Evolutionary conservation across 2,113 vertebrate genomes (phyloP).

Genomic region (Clupea harengus): DNA sequence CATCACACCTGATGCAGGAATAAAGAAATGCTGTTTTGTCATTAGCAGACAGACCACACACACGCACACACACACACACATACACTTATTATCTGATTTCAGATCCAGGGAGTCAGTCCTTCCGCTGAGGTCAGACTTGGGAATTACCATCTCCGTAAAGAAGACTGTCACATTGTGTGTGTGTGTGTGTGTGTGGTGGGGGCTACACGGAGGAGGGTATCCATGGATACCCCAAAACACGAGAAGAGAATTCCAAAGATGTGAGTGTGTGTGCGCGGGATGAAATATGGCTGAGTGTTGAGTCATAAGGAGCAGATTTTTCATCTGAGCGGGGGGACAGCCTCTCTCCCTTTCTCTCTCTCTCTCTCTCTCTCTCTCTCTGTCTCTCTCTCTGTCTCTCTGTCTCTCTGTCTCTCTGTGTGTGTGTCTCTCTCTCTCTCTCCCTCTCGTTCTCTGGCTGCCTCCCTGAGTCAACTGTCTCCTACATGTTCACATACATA

Average conservation of each 20-base stretch:
- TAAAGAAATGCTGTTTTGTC: not conserved
- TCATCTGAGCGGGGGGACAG: constrained; percentile 20
- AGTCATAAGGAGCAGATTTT: constrained; percentile 37
- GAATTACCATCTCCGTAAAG: constrained; percentile 40
- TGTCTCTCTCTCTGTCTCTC: not conserved
- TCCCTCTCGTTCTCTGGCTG: not conserved
- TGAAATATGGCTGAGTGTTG: constrained; percentile 32
- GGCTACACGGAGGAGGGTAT: constrained; percentile 23
- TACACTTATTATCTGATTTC: constrained; percentile 14
- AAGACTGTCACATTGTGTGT: constrained; percentile 20
- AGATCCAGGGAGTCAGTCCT: constrained; percentile 20
- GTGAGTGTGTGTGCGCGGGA: constrained; percentile 20
- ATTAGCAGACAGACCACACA: not conserved
- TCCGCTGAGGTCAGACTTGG: constrained; percentile 33
- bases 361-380: not conserved
- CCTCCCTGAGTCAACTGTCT: not conserved
- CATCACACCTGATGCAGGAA: not conserved
- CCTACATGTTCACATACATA: not conserved
- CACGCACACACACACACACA: not conserved
- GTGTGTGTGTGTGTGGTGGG: not conserved
- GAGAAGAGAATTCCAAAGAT: constrained; percentile 32
- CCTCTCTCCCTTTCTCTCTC: not conserved
- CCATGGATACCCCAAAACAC: constrained; percentile 52
- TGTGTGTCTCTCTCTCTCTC: not conserved
- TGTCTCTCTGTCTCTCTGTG: too few relatives aligned